Evolutionary conservation across 2,797 vertebrate genomes (phyloP).

Genomic region (Cirrhinus molitorella): DNA sequence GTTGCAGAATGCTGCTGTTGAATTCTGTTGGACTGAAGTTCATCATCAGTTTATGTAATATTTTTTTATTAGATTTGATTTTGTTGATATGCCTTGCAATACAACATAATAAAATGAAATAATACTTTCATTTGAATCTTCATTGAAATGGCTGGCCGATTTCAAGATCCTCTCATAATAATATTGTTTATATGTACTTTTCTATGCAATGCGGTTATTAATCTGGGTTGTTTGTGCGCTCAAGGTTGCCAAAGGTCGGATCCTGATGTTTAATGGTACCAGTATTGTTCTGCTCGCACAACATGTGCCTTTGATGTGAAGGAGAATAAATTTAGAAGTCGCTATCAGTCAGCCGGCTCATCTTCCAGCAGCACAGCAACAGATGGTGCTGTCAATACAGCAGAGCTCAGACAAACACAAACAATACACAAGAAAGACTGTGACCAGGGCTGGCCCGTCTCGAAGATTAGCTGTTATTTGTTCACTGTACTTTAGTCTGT

Average conservation of each 20-base stretch:
- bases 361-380: slow-evolving; percentile 65
- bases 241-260: slow-evolving; percentile 20
- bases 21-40: slow-evolving; percentile 49
- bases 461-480: slow-evolving; percentile 11
- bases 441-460: slow-evolving; percentile 29
- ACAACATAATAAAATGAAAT: slow-evolving; percentile 21
- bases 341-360: slow-evolving; percentile 67
- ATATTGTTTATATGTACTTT: slow-evolving; percentile 8
- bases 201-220: slow-evolving; percentile 19
- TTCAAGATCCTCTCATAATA: not conserved
- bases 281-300: slow-evolving; percentile 26
- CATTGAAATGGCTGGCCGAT: not conserved
- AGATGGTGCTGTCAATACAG: slow-evolving; percentile 76
- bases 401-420: slow-evolving; percentile 63
- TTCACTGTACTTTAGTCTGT: slow-evolving; percentile 6
- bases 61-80: slow-evolving; percentile 34
- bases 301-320: slow-evolving; percentile 39
- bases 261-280: slow-evolving; percentile 44
- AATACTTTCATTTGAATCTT: not conserved
- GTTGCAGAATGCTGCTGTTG: slow-evolving; percentile 70
- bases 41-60: slow-evolving; percentile 48
- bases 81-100: slow-evolving; percentile 30
- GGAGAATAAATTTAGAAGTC: slow-evolving; percentile 68
- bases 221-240: slow-evolving; percentile 24
- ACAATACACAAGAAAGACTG: slow-evolving; percentile 1